Conservation (phyloP, 2,888 invertebrate species). For the Lithophane leautieri region DNA sequence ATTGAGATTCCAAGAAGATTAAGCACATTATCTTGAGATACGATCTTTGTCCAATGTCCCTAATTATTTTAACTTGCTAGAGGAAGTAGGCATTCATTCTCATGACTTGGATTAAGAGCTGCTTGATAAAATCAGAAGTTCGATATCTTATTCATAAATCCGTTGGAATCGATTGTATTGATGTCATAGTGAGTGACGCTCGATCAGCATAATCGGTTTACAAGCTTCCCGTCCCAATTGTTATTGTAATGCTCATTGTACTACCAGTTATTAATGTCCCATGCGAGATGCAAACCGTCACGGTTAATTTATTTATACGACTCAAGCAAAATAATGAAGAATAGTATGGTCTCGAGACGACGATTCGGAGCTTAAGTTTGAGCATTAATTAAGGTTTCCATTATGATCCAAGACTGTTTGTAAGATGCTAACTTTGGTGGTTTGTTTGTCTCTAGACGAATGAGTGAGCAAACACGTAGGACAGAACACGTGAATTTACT, state of each 20-base stretch:
- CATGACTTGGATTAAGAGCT: conserved; percentile 69
- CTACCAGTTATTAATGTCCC: conserved; percentile 86
- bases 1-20: conserved; percentile 62
- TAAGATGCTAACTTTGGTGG: conserved; percentile 74
- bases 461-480: conserved; percentile 71
- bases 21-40: conserved; percentile 46
- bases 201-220: conserved; percentile 89
- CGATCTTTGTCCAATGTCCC: conserved; percentile 50
- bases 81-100: conserved; percentile 66
- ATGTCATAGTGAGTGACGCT: conserved; percentile 85
- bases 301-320: conserved; percentile 79
- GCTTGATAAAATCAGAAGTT: conserved; percentile 80
- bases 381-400: conserved; percentile 81
- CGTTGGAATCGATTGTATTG: conserved; percentile 83
- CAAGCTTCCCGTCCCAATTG: conserved; percentile 85
- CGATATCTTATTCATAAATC: conserved; percentile 85
- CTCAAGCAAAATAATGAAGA: conserved; percentile 74
- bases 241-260: conserved; percentile 86
- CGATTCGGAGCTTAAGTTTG: conserved; percentile 77
- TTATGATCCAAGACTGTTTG: conserved; percentile 69
- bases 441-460: conserved; percentile 73
- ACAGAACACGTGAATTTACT: conserved; percentile 67
- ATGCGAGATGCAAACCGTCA: conserved; percentile 75
- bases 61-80: conserved; percentile 60
- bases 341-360: conserved; percentile 74